phyloP scores from a whole-genome alignment of 2,113 vertebrate species.

The Anguilla japonica region DNA sequence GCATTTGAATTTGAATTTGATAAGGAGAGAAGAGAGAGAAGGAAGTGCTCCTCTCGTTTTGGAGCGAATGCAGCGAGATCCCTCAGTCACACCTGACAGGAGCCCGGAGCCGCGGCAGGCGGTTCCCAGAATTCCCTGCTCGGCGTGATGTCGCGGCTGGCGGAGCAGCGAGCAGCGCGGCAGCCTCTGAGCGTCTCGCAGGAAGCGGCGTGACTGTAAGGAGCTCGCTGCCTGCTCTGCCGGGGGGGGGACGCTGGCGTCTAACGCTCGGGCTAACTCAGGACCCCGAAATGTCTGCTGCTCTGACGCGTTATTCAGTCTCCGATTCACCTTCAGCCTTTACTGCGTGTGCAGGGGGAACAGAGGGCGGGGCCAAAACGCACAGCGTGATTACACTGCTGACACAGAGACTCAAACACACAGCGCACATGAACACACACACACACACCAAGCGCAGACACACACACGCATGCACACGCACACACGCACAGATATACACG shows the following conservation, averaged over 20 bases:
- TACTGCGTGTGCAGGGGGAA: neutral
- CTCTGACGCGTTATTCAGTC: neutral
- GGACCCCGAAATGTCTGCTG: neutral
- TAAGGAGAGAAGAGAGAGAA: neutral
- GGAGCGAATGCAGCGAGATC: neutral
- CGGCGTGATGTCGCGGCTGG: neutral
- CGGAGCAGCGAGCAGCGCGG: neutral
- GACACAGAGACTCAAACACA: too few relatives aligned
- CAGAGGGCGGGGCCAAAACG: neutral
- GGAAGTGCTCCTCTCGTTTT: neutral
- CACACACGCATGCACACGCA: neutral
- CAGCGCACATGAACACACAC: too few relatives aligned
- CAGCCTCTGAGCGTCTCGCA: neutral
- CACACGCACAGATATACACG: slow-evolving; percentile 18
- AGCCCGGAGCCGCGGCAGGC: neutral
- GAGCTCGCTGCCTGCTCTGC: neutral
- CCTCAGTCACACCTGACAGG: neutral
- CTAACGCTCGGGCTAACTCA: neutral
- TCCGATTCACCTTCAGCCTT: neutral
- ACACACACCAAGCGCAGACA: too few relatives aligned
- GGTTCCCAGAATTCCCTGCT: neutral
- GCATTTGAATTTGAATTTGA: neutral
- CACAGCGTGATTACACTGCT: too few relatives aligned
- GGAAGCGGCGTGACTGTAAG: neutral
- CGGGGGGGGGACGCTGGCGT: neutral